Base-by-base conservation (phyloP, 2,888 invertebrate species). In the Acleris holmiana region DNA sequence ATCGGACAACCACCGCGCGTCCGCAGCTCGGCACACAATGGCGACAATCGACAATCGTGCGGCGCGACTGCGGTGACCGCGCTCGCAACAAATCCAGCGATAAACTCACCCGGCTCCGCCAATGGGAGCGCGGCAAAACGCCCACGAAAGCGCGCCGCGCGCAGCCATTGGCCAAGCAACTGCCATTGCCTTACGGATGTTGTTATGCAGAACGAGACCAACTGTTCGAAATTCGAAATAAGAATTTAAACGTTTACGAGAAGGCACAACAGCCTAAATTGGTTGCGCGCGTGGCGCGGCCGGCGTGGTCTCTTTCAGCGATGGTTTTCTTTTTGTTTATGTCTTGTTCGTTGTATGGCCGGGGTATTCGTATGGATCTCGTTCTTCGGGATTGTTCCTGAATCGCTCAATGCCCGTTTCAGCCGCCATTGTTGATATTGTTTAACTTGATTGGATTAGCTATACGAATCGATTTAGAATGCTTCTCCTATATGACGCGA, bases 121-220 rank as follows among this genome's bases (percentile, higher is more conserved):
- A 93, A 93, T 92, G 76, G 71, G 72, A 67, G 71, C 70, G 72
- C 83, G 71, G 72, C 84, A 83, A 80, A 83, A 86, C 93, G 93
- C 92, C 92, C 90, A 89, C 93, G 91, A 86, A 75, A 76, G 74
- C 75, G 76, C 72, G 80, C 78, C 77, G 83, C 78, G 87, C 84
- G 75, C 83, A 75, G 77, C 82, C 71, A 93, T 93, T 93, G 91
- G 93, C 80, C 84, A 91, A 89, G 89, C 84, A 88, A 86, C 89
- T 90, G 89, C 89, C 89, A 89, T 91, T 89, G 84, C 91, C 90
- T 91, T 89, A 86, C 89, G 89, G 89, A 90, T 88, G 89, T 89
- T 88, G 87, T 89, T 89, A 91, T 89, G 91, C 91, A 88, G 89
- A 91, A 90, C 86, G 89, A 85, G 87, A 89, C 87, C 87, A 84